phyloP scores from a whole-genome alignment of 53 echinoderm and acorn worm species.

The Paracentrotus lividus region DNA sequence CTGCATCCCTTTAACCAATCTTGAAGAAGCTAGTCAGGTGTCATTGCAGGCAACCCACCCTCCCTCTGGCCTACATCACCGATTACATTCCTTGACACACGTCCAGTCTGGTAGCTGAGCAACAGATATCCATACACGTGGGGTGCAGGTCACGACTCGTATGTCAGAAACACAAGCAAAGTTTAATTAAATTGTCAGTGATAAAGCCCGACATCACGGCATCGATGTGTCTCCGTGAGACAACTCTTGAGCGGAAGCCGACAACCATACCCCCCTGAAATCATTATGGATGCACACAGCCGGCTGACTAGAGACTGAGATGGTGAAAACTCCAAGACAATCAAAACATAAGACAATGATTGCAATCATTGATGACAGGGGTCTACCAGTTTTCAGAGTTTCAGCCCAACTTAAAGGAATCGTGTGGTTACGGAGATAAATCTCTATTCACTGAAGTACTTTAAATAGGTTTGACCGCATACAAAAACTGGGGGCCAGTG shows the following conservation, averaged over 20 bases:
- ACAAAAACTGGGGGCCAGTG: too few relatives aligned
- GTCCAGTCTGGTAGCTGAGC: neutral
- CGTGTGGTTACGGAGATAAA: too few relatives aligned
- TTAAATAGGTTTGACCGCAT: too few relatives aligned
- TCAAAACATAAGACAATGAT: too few relatives aligned
- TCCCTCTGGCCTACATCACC: slow-evolving; percentile 25
- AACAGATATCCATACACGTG: slow-evolving; percentile 33
- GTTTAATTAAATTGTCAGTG: slow-evolving; percentile 64
- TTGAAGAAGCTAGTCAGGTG: neutral
- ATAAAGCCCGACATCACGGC: slow-evolving; percentile 45
- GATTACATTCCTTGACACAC: slow-evolving; percentile 34
- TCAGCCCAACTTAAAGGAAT: too few relatives aligned
- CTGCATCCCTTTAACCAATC: too few relatives aligned
- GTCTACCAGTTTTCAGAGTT: too few relatives aligned
- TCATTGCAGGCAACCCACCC: neutral
- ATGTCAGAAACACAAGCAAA: slow-evolving; percentile 37
- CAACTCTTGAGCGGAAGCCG: neutral
- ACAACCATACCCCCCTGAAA: slow-evolving; percentile 30
- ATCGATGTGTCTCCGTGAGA: slow-evolving; percentile 33
- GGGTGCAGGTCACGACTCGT: slow-evolving; percentile 34
- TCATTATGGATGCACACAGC: slow-evolving; percentile 12
- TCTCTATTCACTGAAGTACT: too few relatives aligned
- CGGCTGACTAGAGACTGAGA: neutral
- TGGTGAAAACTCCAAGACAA: neutral
- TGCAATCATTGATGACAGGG: too few relatives aligned